Evolutionary conservation across 2,888 invertebrate genomes (phyloP).

Genomic region (Lacanobia oleracea): DNA sequence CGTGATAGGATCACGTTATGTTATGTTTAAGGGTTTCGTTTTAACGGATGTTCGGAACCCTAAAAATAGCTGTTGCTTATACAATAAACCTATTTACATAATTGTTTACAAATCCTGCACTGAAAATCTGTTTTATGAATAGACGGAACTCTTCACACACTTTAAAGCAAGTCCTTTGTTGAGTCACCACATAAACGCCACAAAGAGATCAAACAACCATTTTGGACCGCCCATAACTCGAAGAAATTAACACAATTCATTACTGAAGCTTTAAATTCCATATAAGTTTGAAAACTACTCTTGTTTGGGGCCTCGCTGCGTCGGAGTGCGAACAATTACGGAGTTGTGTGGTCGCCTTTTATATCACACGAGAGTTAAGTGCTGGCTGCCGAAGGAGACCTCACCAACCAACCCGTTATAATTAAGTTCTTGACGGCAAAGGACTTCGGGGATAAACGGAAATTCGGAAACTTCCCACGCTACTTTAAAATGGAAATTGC

Average conservation of each 20-base stretch:
- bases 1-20: too few species aligned
- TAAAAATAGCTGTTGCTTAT: too few species aligned
- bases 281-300: conserved; percentile 57
- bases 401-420: conserved; percentile 45
- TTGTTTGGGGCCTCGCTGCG: conserved; percentile 46
- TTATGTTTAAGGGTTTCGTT: too few species aligned
- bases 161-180: conserved; percentile 9
- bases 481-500: conserved; percentile 57
- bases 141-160: neutral
- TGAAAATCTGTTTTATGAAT: neutral
- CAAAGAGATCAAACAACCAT: conserved; percentile 40
- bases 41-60: too few species aligned
- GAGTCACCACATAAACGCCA: conserved; percentile 6
- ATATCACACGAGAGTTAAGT: conserved; percentile 52
- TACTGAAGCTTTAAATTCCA: conserved; percentile 58
- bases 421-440: conserved; percentile 54
- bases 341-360: conserved; percentile 55
- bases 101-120: too few species aligned
- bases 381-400: conserved; percentile 28
- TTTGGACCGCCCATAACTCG: conserved; percentile 42
- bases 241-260: conserved; percentile 65
- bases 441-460: conserved; percentile 39
- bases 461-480: conserved; percentile 41
- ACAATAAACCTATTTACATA: too few species aligned
- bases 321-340: conserved; percentile 52